phyloP scores from a whole-genome alignment of 2,888 invertebrate genomes.

The Peribatodes rhomboidaria region DNA sequence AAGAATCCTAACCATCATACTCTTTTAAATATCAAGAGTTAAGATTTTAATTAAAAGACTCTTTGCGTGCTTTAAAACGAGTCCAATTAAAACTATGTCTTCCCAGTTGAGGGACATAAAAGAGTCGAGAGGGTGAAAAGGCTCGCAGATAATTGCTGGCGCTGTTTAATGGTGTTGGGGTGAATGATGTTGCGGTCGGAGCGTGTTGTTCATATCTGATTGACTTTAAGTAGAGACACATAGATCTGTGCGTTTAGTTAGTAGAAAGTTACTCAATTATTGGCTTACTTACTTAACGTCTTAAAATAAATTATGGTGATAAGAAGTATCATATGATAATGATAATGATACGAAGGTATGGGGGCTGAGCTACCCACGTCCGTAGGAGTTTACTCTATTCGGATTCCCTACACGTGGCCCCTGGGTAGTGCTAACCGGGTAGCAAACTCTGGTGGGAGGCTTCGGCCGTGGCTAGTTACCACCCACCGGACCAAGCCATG shows the following conservation, averaged over 20 bases:
- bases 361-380: too few species aligned
- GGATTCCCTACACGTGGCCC: too few species aligned
- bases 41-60: conserved; percentile 80
- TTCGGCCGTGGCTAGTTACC: too few species aligned
- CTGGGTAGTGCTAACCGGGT: too few species aligned
- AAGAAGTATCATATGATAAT: too few species aligned
- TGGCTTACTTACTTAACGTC: too few species aligned
- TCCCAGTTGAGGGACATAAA: conserved; percentile 72
- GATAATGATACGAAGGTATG: too few species aligned
- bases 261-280: too few species aligned
- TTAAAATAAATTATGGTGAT: too few species aligned
- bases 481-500: too few species aligned
- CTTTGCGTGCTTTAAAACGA: conserved; percentile 75
- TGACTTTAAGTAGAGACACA: background rate
- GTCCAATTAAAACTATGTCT: conserved; percentile 85
- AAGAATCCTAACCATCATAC: conserved; percentile 61
- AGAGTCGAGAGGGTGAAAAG: conserved; percentile 72
- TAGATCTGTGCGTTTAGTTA: background rate
- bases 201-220: conserved; percentile 16
- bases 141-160: conserved; percentile 69
- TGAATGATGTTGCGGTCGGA: conserved; percentile 40
- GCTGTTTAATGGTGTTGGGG: conserved; percentile 68
- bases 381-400: too few species aligned
- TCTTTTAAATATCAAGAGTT: conserved; percentile 76
- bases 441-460: too few species aligned